A percentile compares a stretch with the other conserved stretches of the same genome.
Conservation (phyloP, 2,113 vertebrate genomes). For the Helogale parvula region DNA sequence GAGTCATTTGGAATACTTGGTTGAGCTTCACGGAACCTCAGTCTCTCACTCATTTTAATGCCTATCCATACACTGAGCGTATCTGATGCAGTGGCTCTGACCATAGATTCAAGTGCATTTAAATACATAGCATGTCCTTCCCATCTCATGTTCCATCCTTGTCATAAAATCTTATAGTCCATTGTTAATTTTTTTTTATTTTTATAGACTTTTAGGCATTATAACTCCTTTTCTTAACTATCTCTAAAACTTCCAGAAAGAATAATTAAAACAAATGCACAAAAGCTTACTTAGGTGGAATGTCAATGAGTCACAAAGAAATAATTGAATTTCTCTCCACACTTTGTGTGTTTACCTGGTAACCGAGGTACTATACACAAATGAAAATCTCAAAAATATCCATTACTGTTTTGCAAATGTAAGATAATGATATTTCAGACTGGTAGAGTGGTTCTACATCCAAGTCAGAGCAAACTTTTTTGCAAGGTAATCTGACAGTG, state of each 20-base stretch:
- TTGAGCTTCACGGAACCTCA: not conserved
- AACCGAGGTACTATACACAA: not conserved
- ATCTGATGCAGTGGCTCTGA: not conserved
- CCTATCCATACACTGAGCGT: not conserved
- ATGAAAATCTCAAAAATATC: not conserved
- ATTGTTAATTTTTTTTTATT: not conserved
- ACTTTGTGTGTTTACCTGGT: not conserved
- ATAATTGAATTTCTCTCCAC: not conserved
- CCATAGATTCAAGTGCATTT: not conserved
- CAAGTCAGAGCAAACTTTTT: not conserved
- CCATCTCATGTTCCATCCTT: not conserved
- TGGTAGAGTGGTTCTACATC: not conserved
- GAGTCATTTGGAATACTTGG: not conserved
- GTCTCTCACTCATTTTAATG: constrained; percentile 35
- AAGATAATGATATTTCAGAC: not conserved
- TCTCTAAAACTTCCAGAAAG: constrained; percentile 15
- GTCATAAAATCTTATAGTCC: constrained; percentile 2
- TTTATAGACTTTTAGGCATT: not conserved
- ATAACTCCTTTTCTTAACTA: constrained; percentile 7
- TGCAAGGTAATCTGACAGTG: not conserved
- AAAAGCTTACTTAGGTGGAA: not conserved
- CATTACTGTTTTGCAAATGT: not conserved
- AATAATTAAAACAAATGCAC: constrained; percentile 41
- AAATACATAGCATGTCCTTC: not conserved
- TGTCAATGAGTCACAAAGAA: not conserved